Conservation (phyloP, 2,797 vertebrate species). For the Ptychadena robeensis region DNA sequence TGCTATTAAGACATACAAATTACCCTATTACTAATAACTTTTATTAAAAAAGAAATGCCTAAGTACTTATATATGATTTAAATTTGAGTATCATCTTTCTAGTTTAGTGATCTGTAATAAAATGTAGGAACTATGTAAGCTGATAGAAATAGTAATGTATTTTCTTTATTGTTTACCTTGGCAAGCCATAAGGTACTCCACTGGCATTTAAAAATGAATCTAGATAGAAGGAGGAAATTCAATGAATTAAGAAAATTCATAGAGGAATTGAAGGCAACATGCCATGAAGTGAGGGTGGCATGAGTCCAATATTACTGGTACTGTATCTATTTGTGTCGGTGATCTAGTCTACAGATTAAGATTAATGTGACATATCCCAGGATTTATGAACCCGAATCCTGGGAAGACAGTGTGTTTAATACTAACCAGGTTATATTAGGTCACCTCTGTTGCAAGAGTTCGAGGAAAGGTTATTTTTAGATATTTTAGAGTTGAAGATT, state of each 20-base stretch:
- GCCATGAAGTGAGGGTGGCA: slow-evolving; percentile 47
- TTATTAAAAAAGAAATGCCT: neutral
- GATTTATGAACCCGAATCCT: slow-evolving; percentile 55
- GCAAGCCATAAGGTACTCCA: neutral
- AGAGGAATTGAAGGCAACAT: slow-evolving; percentile 47
- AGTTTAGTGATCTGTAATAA: neutral
- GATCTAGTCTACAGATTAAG: slow-evolving; percentile 57
- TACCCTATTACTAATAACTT: neutral
- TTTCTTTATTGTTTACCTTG: slow-evolving; percentile 11
- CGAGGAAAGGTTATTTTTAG: slow-evolving; percentile 54
- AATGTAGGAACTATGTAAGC: neutral
- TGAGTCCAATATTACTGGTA: slow-evolving; percentile 51
- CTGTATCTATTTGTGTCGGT: slow-evolving; percentile 58
- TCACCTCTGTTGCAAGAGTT: slow-evolving; percentile 50
- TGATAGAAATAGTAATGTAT: neutral
- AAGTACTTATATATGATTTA: neutral
- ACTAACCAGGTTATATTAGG: slow-evolving; percentile 60
- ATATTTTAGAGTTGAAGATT: slow-evolving; percentile 31
- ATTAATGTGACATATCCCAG: slow-evolving; percentile 51
- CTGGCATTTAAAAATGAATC: slow-evolving; percentile 20
- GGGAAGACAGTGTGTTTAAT: slow-evolving; percentile 43
- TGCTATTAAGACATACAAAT: neutral
- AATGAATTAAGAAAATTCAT: slow-evolving; percentile 35
- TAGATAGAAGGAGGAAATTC: slow-evolving; percentile 20
- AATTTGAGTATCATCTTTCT: neutral